Conservation (phyloP, 2,797 vertebrate species). For the Steatocranus sp. region DNA sequence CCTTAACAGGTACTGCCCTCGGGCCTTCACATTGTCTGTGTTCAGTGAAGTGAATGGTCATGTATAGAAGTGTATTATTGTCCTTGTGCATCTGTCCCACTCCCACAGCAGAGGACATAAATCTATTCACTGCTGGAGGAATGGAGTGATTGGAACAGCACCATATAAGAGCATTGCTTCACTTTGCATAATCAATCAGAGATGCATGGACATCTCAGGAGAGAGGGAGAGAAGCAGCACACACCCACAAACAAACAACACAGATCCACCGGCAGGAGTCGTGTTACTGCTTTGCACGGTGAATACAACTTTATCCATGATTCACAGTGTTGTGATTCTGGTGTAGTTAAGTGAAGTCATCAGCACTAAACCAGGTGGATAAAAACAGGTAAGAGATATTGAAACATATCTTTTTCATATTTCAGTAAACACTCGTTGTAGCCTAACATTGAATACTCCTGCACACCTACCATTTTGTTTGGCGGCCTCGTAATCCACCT, state of each 20-base stretch:
- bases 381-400: background rate
- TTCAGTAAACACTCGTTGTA: background rate
- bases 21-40: background rate
- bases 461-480: slow-evolving; percentile 90
- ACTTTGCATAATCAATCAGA: slow-evolving; percentile 83
- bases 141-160: slow-evolving; percentile 67
- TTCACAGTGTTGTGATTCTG: background rate
- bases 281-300: slow-evolving; percentile 15
- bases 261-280: slow-evolving; percentile 36
- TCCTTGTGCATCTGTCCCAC: slow-evolving; percentile 66
- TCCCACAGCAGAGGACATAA: slow-evolving; percentile 68
- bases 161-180: slow-evolving; percentile 72
- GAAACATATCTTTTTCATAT: background rate
- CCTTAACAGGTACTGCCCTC: slow-evolving; percentile 7
- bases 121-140: slow-evolving; percentile 65
- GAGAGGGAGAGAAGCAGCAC: slow-evolving; percentile 47
- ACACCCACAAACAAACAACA: slow-evolving; percentile 54
- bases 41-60: slow-evolving; percentile 43
- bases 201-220: slow-evolving; percentile 70
- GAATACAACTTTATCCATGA: slow-evolving; percentile 2
- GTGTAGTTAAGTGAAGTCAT: background rate
- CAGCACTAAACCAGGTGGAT: background rate
- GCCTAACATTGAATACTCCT: background rate
- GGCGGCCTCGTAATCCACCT: slow-evolving; percentile 96
- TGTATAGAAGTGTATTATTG: slow-evolving; percentile 55